A percentile compares a stretch with the other conserved stretches of the same genome.
phyloP scores from a whole-genome alignment of 2,888 invertebrate genomes.

The Sphinx pinastri region DNA sequence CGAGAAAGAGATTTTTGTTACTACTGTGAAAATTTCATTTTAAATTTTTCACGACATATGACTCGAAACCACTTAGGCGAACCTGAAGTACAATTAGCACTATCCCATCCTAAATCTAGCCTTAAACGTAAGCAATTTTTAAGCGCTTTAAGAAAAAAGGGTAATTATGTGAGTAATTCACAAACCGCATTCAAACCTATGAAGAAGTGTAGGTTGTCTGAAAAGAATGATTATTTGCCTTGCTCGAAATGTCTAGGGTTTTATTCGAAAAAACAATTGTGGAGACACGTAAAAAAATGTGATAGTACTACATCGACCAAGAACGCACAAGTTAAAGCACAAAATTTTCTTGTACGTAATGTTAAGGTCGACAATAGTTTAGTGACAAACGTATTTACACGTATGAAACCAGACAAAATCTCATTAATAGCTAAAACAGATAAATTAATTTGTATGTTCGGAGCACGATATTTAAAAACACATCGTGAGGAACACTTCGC shows the following conservation, averaged over 20 bases:
- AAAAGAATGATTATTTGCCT: conserved; percentile 16
- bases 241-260: conserved; percentile 13
- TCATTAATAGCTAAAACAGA: conserved; percentile 34
- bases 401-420: conserved; percentile 30
- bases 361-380: conserved; percentile 30
- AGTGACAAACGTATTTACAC: conserved; percentile 28
- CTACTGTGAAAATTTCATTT: too few relatives aligned
- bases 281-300: conserved; percentile 31
- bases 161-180: conserved; percentile 17
- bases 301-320: conserved; percentile 20
- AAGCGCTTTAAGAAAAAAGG: conserved; percentile 1
- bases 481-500: conserved; percentile 32
- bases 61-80: too few relatives aligned
- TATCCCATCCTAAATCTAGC: not conserved
- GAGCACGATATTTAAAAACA: conserved; percentile 32
- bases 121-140: not conserved
- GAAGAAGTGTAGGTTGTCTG: conserved; percentile 8
- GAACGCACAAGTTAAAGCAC: conserved; percentile 29
- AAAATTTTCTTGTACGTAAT: conserved; percentile 31
- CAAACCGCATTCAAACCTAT: conserved; percentile 14
- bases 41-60: too few relatives aligned
- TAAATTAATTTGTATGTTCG: conserved; percentile 34
- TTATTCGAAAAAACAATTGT: conserved; percentile 31
- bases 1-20: too few relatives aligned
- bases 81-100: too few relatives aligned